These are phyloP conservation scores for Semibalanus balanoides DNA, from an alignment of 1,140 invertebrate species.

Conservation along the genomic window DNA sequence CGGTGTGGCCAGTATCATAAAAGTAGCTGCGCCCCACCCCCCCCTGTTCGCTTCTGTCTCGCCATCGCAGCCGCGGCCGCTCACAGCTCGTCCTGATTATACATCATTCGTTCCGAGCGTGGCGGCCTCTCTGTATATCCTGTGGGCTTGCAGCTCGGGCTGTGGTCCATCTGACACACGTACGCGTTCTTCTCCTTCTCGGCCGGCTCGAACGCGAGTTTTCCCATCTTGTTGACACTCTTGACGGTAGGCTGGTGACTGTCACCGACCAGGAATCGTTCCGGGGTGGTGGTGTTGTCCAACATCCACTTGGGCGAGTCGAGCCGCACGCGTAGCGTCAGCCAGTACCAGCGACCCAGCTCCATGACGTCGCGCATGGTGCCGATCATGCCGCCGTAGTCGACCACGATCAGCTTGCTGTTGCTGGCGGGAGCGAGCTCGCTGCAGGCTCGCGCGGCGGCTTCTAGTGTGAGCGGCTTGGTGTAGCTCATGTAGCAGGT, in stretches of 20 bases:
- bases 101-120: too few relatives aligned
- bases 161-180: not conserved
- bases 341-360: conserved; percentile 1
- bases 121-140: not conserved
- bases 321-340: not conserved
- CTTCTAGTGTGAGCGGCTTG: not conserved
- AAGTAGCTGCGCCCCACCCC: too few relatives aligned
- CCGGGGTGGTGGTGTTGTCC: not conserved
- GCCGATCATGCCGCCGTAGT: not conserved
- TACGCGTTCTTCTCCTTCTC: not conserved
- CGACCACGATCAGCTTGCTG: not conserved
- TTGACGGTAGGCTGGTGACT: not conserved
- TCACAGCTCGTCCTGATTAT: not conserved
- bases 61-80: too few relatives aligned
- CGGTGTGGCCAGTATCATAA: too few relatives aligned
- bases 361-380: not conserved
- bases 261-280: not conserved
- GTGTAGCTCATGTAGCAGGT: not conserved
- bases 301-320: not conserved
- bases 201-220: not conserved
- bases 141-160: not conserved
- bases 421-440: not conserved
- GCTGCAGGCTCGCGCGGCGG: not conserved
- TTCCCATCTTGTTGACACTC: not conserved
- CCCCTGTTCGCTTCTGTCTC: too few relatives aligned